A percentile compares a stretch with the other conserved stretches of the same genome.
Conservation (phyloP, 92 coral and sea anemone species). For the Epizoanthus ramosus region DNA sequence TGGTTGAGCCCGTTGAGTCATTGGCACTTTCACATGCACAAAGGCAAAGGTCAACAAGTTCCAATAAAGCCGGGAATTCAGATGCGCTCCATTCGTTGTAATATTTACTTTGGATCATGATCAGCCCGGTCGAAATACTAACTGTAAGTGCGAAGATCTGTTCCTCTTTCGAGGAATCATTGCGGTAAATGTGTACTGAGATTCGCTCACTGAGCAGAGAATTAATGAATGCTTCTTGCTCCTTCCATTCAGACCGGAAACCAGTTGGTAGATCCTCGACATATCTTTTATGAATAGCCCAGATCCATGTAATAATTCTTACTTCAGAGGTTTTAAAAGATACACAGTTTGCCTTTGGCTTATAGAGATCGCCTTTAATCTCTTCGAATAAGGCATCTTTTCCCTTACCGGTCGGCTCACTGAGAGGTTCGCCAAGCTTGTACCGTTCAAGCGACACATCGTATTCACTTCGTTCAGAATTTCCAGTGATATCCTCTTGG, state of each 20-base stretch:
- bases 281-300: conserved; percentile 11
- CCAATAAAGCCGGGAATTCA: conserved; percentile 15
- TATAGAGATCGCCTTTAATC: background rate
- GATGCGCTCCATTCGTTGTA: conserved; percentile 1
- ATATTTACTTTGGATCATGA: conserved; percentile 11
- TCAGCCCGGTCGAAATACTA: conserved; percentile 6
- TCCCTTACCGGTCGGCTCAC: background rate
- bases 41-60: conserved; percentile 13
- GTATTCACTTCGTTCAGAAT: conserved; percentile 11
- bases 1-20: no score
- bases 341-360: conserved; percentile 19
- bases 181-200: conserved; percentile 11
- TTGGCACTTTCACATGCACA: background rate
- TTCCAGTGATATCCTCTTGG: background rate
- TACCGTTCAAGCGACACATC: conserved; percentile 20
- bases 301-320: background rate
- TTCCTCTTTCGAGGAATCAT: conserved; percentile 11
- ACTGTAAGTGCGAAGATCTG: conserved; percentile 9
- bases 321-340: conserved; percentile 11
- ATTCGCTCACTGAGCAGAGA: conserved; percentile 22
- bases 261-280: background rate
- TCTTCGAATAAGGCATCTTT: conserved; percentile 6
- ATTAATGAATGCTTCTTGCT: conserved; percentile 5
- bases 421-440: conserved; percentile 3
- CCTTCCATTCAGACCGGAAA: conserved; percentile 12